Percentiles rank a stretch among this genome's conserved stretches.
These are phyloP conservation scores for Nephrotoma appendiculata DNA, from an alignment of 2,888 invertebrate species.

Conservation along the genomic window DNA sequence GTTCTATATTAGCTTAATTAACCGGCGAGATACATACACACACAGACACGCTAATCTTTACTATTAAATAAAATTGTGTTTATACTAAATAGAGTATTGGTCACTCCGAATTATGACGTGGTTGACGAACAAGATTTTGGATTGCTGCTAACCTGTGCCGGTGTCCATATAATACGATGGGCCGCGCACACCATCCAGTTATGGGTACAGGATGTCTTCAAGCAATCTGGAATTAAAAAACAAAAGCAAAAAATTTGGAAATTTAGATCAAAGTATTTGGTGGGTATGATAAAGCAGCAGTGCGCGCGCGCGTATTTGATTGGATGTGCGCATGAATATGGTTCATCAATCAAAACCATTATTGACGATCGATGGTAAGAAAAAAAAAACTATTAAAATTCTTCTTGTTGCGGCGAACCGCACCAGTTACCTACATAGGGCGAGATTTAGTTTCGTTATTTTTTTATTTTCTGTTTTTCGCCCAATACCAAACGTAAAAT, in stretches of 20 bases:
- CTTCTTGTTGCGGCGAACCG: neutral
- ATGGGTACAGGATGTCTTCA: neutral
- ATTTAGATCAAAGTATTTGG: neutral
- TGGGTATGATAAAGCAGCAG: neutral
- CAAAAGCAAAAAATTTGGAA: neutral
- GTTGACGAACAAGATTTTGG: neutral
- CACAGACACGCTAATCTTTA: neutral
- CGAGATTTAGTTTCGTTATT: neutral
- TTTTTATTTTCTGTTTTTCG: too few species aligned
- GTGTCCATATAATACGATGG: neutral
- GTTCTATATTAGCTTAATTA: neutral
- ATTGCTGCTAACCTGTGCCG: neutral
- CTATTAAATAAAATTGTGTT: neutral
- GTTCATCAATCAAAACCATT: neutral
- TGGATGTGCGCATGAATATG: neutral
- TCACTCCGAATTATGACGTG: neutral
- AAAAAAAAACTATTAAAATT: neutral
- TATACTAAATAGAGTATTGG: neutral
- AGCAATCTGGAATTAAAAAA: neutral
- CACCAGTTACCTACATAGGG: neutral
- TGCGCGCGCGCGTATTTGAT: neutral
- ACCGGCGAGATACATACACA: neutral
- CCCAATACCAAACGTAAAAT: too few species aligned
- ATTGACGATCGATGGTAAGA: neutral
- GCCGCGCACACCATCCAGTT: neutral